A percentile compares a stretch with the other conserved stretches of the same genome.
These are phyloP conservation scores for Dufourea novaeangliae DNA, from an alignment of 1,140 invertebrate species.

Conservation along the genomic window DNA sequence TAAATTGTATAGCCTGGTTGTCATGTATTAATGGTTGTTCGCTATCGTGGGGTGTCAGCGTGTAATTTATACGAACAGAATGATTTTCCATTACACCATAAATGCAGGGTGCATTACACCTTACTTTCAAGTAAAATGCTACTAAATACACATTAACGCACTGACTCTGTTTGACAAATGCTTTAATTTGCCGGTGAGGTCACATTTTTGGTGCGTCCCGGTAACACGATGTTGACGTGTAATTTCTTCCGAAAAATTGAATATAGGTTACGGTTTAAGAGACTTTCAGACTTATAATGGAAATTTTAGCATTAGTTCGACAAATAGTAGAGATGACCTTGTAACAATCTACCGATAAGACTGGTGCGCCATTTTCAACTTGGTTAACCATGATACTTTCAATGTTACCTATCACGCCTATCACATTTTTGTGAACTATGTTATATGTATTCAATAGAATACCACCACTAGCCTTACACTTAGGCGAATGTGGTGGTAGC, in stretches of 20 bases:
- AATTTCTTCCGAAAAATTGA: neutral
- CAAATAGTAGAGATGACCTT: neutral
- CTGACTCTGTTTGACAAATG: neutral
- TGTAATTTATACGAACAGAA: conserved; percentile 67
- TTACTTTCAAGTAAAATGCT: conserved; percentile 25
- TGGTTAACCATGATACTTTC: conserved; percentile 6
- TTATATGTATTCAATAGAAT: no score
- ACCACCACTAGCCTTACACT: no score
- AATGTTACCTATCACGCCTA: no score
- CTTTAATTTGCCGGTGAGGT: conserved; percentile 28
- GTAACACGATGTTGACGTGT: conserved; percentile 7
- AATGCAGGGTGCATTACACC: conserved; percentile 12
- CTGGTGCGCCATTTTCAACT: neutral
- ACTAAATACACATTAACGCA: neutral
- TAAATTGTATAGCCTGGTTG: conserved; percentile 66
- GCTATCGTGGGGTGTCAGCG: conserved; percentile 66
- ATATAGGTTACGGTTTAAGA: conserved; percentile 25
- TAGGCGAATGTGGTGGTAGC: no score
- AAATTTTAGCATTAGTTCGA: neutral
- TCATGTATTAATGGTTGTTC: conserved; percentile 70
- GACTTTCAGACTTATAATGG: neutral
- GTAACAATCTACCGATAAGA: neutral
- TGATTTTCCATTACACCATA: conserved; percentile 72
- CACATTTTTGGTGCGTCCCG: conserved; percentile 43
- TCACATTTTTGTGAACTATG: neutral